Conservation (phyloP, 2,888 invertebrate species). For the Aporophyla lueneburgensis region DNA sequence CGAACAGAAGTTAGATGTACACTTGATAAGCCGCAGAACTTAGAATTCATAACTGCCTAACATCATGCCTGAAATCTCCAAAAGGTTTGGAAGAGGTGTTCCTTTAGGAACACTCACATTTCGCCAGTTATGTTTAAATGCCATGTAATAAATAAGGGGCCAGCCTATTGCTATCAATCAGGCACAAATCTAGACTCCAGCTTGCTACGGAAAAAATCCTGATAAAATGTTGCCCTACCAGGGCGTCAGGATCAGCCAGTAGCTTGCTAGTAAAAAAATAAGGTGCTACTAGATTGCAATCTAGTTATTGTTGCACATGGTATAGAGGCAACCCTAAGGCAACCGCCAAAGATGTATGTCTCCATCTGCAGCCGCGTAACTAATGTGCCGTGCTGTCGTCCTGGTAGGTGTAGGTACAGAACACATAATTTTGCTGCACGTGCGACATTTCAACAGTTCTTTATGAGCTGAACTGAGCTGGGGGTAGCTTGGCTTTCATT, state of each 20-base stretch:
- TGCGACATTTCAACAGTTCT: slow-evolving; percentile 1
- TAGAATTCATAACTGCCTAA: neutral
- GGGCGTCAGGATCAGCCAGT: too few species aligned
- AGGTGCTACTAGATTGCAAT: neutral
- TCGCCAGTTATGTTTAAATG: too few species aligned
- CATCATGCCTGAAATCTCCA: neutral
- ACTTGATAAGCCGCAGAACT: neutral
- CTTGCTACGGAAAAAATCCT: neutral
- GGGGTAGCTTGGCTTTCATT: neutral
- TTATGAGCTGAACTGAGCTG: neutral
- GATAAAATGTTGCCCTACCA: neutral
- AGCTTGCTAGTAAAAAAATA: neutral
- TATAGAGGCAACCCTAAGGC: slow-evolving; percentile 14
- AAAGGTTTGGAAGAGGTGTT: neutral
- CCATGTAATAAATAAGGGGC: too few species aligned
- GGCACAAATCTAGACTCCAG: neutral
- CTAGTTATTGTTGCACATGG: neutral
- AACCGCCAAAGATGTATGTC: slow-evolving; percentile 13
- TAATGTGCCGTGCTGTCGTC: slow-evolving; percentile 26
- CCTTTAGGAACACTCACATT: too few species aligned
- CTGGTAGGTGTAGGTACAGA: neutral
- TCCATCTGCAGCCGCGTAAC: slow-evolving; percentile 12
- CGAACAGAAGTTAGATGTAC: neutral
- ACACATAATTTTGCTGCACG: slow-evolving; percentile 2
- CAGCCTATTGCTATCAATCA: neutral